Evolutionary conservation across 2,888 invertebrate species (phyloP), one percentile per base, ranked within the genome.

Genomic region (Pollenia amentaria): DNA sequence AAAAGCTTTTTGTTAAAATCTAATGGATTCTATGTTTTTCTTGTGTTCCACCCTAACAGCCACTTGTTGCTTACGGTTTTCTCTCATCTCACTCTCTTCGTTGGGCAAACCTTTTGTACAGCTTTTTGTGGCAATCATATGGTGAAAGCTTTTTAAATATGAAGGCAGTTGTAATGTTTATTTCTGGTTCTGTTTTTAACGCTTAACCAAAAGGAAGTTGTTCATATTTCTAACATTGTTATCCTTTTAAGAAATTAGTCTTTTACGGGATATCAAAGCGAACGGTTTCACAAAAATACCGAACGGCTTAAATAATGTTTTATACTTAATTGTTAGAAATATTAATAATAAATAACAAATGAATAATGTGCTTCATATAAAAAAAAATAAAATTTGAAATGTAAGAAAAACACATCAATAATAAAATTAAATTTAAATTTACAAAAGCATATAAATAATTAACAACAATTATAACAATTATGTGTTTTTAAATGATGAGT

Each of bases 211-310:
- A 67, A 48, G 64, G 64, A 76, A 78, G 76, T 53, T 62, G 72
- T 70, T 60, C 29, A 10, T 55, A 84, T 73, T 80, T 67, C 11
- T 55, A 60, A 77, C 7, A 55, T 12, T 42, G 16, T 42, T 69
- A 67, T 64, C 21, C 53, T 67, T 76, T 55, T 42, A 62, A 67
- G 77, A 80, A 81, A 67, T 73, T 69, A 87, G 87, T 87, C 77
- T 77, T 72, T 81, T 73, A 73, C 87, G 87, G 64, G 67, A 77
- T 77, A 46, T 67, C 67, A 40, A 73, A 69, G 70, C 51, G 84
- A 62, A 73, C 42, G 77, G 87, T 84, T 67, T 80, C 0, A 21
- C 16, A 7, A 40, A 55, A 65, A 8, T 48, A 14, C 4, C 14
- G 53, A 38, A 40, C 29, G 60, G 44, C 55, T 9, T 53, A 46